phyloP scores from a whole-genome alignment of 1,140 invertebrate species.

The Sminthurinus signatus region DNA sequence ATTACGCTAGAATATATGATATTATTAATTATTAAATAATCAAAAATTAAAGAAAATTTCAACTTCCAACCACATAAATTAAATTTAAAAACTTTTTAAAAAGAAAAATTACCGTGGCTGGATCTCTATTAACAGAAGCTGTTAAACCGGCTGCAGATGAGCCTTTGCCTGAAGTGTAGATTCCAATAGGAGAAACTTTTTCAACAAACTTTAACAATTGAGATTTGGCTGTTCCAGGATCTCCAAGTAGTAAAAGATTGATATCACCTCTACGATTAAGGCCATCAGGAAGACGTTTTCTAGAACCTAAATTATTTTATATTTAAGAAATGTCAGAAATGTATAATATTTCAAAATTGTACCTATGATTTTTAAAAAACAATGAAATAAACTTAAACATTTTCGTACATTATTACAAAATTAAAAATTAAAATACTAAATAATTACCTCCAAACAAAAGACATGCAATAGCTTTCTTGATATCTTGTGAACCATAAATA shows the following conservation, averaged over 20 bases:
- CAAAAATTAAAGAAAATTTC: too few relatives aligned
- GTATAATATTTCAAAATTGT: too few relatives aligned
- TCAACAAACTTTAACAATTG: constrained; percentile 98
- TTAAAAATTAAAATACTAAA: neutral
- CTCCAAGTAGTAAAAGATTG: constrained; percentile 90
- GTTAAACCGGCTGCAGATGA: constrained; percentile 98
- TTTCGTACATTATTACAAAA: neutral
- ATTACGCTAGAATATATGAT: constrained; percentile 79
- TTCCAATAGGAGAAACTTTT: constrained; percentile 86
- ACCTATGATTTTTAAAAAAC: too few relatives aligned
- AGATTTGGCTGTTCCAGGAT: constrained; percentile 98
- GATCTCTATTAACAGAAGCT: constrained; percentile 93
- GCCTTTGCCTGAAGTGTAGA: constrained; percentile 98
- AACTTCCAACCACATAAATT: too few relatives aligned
- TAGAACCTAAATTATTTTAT: constrained; percentile 55
- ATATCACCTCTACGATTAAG: constrained; percentile 93
- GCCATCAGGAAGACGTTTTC: constrained; percentile 90
- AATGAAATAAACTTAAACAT: too few relatives aligned
- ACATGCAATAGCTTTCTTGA: constrained; percentile 96
- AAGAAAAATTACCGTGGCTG: constrained; percentile 63
- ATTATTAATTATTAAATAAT: too few relatives aligned
- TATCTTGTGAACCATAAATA: constrained; percentile 89
- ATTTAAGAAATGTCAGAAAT: too few relatives aligned
- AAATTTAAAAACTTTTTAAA: too few relatives aligned
- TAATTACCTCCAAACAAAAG: constrained; percentile 87